Base-by-base conservation (phyloP, 2,888 invertebrate genomes). In the Scaptomyza caliginosa region DNA sequence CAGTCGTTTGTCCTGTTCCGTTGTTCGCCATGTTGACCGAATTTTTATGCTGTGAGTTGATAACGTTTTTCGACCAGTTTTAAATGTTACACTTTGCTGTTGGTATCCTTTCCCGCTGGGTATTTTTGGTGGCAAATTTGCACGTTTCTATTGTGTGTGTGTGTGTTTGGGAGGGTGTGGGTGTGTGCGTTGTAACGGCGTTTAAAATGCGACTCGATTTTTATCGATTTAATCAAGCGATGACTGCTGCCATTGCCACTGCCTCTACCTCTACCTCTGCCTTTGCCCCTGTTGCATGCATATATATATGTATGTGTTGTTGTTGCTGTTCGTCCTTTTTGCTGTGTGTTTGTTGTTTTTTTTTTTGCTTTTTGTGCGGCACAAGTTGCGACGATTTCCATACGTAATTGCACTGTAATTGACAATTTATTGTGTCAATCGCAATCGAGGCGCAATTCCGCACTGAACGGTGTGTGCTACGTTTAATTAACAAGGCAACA, bases 341-440 rank as follows among this genome's bases (percentile, higher is more conserved):
- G 65, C 32, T 64, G 48, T 46, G 28, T 42, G 17, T 34, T 7
- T 16, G 52, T 39, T 28, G 54, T 64, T 57, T 2, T 2, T 21
- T 21, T 21, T 21, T 21, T 4, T 21, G 21, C 21, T 21, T 62
- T 49, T 54, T 45, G 70, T 16, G 55, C 51, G 51, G 32, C 45
- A 54, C 49, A 72, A 73, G 54, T 62, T 71, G 54, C 64, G 64
- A 60, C 85, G 75, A 88, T 88, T 88, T 82, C 86, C 86, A 80
- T 85, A 81, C 87, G 85, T 86, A 86, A 86, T 86, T 86, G 86
- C 88, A 78, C 77, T 77, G 85, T 88, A 86, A 86, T 86, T 88
- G 86, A 86, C 86, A 88, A 86, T 86, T 88, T 86, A 88, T 88
- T 85, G 86, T 86, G 88, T 86, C 86, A 86, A 88, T 88, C 86